These are phyloP conservation scores for Nemoura dubitans DNA, from an alignment of 2,888 invertebrate species.

Conservation along the genomic window DNA sequence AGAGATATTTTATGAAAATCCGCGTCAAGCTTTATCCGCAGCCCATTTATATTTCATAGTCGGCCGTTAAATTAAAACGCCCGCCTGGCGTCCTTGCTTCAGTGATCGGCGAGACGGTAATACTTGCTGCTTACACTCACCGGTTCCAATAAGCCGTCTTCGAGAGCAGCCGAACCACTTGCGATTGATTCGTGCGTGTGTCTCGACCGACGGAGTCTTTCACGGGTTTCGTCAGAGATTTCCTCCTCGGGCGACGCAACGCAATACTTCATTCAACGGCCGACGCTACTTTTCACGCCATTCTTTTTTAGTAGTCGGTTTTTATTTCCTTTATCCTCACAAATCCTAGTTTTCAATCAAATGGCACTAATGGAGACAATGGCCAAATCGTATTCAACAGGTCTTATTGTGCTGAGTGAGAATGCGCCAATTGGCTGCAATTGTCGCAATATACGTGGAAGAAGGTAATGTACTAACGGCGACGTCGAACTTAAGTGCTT, in stretches of 20 bases:
- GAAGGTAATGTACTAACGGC: neutral
- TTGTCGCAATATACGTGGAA: neutral
- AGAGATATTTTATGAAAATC: neutral
- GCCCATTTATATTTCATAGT: neutral
- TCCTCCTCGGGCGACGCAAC: neutral
- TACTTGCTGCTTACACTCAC: neutral
- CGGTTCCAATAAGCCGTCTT: neutral
- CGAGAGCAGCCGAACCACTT: neutral
- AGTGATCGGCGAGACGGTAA: neutral
- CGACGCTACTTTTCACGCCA: neutral
- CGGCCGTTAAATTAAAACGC: neutral
- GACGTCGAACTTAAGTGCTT: neutral
- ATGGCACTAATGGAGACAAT: neutral
- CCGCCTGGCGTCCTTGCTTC: neutral
- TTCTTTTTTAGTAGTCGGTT: neutral
- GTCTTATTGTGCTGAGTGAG: conserved; percentile 28
- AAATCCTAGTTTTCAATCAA: neutral
- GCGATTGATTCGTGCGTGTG: neutral
- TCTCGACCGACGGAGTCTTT: neutral
- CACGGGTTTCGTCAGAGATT: neutral
- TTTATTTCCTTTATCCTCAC: neutral
- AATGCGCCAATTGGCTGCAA: conserved; percentile 17
- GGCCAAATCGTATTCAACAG: conserved; percentile 30
- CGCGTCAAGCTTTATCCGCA: neutral
- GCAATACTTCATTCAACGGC: neutral